Base-by-base conservation (phyloP, 2,888 invertebrate genomes). In the Epistrophe eligans region DNA sequence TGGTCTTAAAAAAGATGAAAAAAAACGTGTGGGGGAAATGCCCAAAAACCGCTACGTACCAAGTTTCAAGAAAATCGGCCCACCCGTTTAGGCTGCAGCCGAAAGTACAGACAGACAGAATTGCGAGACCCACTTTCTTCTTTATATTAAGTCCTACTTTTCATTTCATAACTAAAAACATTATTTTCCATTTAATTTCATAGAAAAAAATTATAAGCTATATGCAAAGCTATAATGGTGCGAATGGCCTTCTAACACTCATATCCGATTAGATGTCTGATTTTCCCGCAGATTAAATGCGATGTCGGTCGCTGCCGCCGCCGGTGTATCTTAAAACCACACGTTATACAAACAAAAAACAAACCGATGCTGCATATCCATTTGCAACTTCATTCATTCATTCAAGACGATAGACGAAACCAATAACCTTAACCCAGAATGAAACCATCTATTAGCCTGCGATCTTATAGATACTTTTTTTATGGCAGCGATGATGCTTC, bases 341-440 rank as follows among this genome's bases (percentile, higher is more conserved):
- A 52, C 24, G 19, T 15, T 24, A 24, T 2, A 24, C 1, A 24
- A 13, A 52, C 2, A 52, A 13, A 24, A 15, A 52, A 52, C 4
- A 8, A 24, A 24, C 24, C 24, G 24, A 55, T 15, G 7, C 8
- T 15, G 1, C 24, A 55, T 55, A 9, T 28, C 15, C 28, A 32
- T 32, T 15, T 38, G 8, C 60, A 60, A 38, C 38, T n/a, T 38
- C 38, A 60, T 38, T 60, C 24, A 60, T 60, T 38, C 40, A 40
- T 38, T 38, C 38, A 40, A 24, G n/a, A 62, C 10, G 43, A 43
- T 62, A 67, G 32, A 48, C 50, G 8, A 17, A 48, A 48, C 45
- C 32, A 67, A 50, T 48, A 48, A 67, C 45, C 67, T 50, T 50
- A 67, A 48, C 67, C 45, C 32, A 66, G 32, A 48, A 50, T 62